Base-by-base conservation (phyloP, 2,888 invertebrate species). In the Trichacis sp. region DNA sequence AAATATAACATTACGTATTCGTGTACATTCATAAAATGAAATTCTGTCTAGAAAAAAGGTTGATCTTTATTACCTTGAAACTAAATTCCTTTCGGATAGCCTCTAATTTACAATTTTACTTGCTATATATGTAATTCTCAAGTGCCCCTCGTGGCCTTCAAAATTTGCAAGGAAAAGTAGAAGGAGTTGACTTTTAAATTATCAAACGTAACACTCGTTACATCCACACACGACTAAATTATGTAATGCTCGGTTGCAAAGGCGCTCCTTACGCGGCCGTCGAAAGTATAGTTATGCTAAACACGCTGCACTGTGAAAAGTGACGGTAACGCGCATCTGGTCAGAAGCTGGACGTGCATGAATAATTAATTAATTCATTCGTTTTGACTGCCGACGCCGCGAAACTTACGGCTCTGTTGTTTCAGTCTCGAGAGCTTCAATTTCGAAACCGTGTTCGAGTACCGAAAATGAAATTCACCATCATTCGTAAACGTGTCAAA, bases 281-380 rank as follows among this genome's bases (percentile, higher is more conserved):
- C 48, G 56, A 63, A 62, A 43, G 74, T 62, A 75, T 73, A 77
- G 77, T 75, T 72, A 78, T 79, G 80, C 75, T 79, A 77, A 80
- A 79, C 77, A 78, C 69, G 52, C 69, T 58, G 52, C 66, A 66
- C 58, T 63, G 68, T 66, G 65, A 62, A 70, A 71, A 77, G 77
- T 77, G 77, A 77, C 71, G 75, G 64, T 64, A 67, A 63, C 46
- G 69, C 64, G 72, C 69, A 69, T 73, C 73, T 64, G 68, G 68
- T 72, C 73, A 75, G 76, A 73, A 76, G 73, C 70, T 64, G 76
- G 78, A 73, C 75, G 74, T 73, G 77, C 74, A 80, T 81, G 81
- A 80, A 81, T 81, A 81, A 81, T 80, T 80, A 80, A 81, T 81
- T 74, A 70, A 70, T 80, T 74, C 70, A 68, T 73, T 73, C 73